Evolutionary conservation across 2,113 vertebrate genomes (phyloP), one percentile per base, ranked within the genome.

Genomic region (Mionectes macconnelli): DNA sequence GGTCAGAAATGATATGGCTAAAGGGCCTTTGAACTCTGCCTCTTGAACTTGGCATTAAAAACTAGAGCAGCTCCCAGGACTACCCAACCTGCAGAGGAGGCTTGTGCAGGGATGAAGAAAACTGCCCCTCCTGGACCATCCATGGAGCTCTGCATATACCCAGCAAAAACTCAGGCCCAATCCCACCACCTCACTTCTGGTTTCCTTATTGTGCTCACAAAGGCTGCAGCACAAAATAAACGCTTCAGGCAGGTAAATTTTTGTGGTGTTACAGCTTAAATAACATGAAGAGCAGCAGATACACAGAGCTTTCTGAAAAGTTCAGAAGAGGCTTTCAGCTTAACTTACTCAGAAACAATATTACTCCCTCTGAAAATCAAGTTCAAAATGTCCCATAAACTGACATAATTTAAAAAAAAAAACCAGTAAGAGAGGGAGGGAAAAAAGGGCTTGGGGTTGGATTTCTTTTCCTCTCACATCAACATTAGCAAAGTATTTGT

Each of bases 311-410:
- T 85, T 39, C 49, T 47, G 40, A 82, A 72, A 93, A 85, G 42
- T 77, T 90, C 40, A 31, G 63, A 94, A 77, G 53, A 56, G 80
- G 81, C 42, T 69, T 80, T 85, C 67, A 73, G 27, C n/a, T 74
- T 63, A 47, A 73, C 16, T 94, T 92, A 70, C 13, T 49, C 62
- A 45, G 37, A 84, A 89, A 70, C 12, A 57, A 9, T 10, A 81
- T 31, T 44, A 39, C 9, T 64, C 33, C 44, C 44, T 74, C 89
- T 45, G 40, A 78, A 95, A 94, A 64, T 5, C 5, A 81, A 89
- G 72, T 66, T n/a, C n/a, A 82, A 77, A 67, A 70, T 25, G 47
- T 84, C 86, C 39, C 78, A 89, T 60, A 76, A 95, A 78, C 22
- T 28, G 10, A 53, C 11, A 63, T 21, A 49, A 84, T 57, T 37